Conservation (phyloP, 2,888 invertebrate genomes). For the Lycocerus yunnanus region DNA sequence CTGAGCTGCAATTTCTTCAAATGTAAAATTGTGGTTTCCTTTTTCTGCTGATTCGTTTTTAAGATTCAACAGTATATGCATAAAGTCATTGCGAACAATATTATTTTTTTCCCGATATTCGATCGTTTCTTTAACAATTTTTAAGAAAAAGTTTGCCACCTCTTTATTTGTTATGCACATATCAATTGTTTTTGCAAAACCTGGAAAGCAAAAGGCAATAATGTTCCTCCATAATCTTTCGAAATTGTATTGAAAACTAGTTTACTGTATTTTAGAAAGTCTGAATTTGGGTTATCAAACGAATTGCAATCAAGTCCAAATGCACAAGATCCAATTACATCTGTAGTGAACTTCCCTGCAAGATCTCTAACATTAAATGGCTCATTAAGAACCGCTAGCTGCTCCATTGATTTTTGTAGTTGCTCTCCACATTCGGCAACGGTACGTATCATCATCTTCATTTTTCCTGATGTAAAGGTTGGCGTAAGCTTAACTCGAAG, state of each 20-base stretch:
- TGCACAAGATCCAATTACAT: conserved; percentile 63
- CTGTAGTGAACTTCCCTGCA: conserved; percentile 59
- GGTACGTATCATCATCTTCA: conserved; percentile 54
- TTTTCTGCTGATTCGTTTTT: neutral
- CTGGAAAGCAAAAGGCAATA: neutral
- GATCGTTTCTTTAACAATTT: neutral
- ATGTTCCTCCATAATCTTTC: neutral
- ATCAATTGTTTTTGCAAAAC: neutral
- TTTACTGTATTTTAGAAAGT: conserved; percentile 20
- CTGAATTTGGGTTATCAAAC: conserved; percentile 56
- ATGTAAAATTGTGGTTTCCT: neutral
- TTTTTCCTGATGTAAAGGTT: conserved; percentile 15
- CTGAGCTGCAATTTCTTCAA: neutral
- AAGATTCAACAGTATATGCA: neutral
- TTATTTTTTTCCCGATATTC: conserved; percentile 12
- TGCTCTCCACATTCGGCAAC: neutral
- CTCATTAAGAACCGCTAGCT: conserved; percentile 42
- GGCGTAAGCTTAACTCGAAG: conserved; percentile 51
- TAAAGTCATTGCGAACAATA: conserved; percentile 3
- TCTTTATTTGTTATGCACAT: neutral
- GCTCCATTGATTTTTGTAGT: neutral
- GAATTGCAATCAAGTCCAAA: conserved; percentile 59
- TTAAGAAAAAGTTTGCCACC: neutral
- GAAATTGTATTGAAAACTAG: neutral
- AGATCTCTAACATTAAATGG: conserved; percentile 53